phyloP scores from a whole-genome alignment of 2,888 invertebrate species.

The Acronicta alni region DNA sequence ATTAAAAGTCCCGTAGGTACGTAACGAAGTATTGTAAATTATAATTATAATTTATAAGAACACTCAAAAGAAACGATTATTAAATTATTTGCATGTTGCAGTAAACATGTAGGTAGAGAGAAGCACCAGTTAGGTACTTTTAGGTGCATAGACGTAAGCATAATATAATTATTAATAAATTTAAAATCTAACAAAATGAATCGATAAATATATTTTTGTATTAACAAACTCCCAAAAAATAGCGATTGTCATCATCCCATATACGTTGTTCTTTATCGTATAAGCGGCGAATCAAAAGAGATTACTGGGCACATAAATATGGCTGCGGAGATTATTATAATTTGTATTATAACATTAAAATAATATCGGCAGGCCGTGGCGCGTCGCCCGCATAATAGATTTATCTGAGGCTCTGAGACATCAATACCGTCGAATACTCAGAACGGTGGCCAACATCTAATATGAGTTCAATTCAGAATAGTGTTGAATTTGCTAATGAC shows the following conservation, averaged over 20 bases:
- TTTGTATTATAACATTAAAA: constrained; percentile 87
- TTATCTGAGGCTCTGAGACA: constrained; percentile 71
- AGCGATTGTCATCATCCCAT: constrained; percentile 9
- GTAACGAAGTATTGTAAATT: neutral
- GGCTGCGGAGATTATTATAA: constrained; percentile 85
- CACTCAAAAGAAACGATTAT: too few species aligned
- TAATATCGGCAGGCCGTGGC: constrained; percentile 77
- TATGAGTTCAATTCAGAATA: neutral
- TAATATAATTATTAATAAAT: too few species aligned
- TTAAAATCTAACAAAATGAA: neutral
- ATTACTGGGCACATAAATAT: constrained; percentile 85
- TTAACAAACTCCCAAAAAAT: constrained; percentile 1
- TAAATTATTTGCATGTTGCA: neutral
- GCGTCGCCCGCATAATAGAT: constrained; percentile 82
- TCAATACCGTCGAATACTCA: constrained; percentile 59
- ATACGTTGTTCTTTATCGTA: constrained; percentile 54
- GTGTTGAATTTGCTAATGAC: constrained; percentile 20
- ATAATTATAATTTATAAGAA: too few species aligned
- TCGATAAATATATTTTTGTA: neutral
- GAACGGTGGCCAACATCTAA: constrained; percentile 12
- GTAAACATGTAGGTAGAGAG: too few species aligned
- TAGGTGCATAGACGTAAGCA: too few species aligned
- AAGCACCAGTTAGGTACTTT: too few species aligned
- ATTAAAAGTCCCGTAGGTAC: neutral
- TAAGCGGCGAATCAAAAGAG: constrained; percentile 86